phyloP scores from a whole-genome alignment of 2,797 vertebrate species.

The Strix occidentalis region DNA sequence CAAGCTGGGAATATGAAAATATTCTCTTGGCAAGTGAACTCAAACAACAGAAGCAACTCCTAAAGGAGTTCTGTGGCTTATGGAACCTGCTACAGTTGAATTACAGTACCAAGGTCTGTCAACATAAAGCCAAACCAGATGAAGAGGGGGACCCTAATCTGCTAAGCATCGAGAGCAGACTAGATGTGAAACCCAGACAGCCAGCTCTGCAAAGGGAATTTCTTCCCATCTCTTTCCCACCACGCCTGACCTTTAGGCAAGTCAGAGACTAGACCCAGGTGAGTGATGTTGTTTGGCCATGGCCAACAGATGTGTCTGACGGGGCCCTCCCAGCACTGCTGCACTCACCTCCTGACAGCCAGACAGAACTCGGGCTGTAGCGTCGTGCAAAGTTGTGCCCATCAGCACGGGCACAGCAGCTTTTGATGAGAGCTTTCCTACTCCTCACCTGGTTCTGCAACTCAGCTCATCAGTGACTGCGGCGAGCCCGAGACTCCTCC shows the following conservation, averaged over 20 bases:
- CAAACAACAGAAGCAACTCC: no score
- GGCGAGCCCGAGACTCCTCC: neutral
- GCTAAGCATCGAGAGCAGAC: no score
- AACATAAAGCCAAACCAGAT: no score
- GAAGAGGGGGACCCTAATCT: no score
- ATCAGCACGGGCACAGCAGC: neutral
- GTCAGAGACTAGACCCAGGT: neutral
- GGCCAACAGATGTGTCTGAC: neutral
- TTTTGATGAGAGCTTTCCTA: neutral
- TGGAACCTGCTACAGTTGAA: no score
- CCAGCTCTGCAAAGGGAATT: neutral
- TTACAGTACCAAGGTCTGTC: no score
- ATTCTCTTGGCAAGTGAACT: no score
- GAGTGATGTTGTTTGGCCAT: neutral
- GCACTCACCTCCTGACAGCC: neutral
- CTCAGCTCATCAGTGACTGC: neutral
- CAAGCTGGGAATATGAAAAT: no score
- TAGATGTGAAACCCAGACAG: no score
- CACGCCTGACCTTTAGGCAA: neutral
- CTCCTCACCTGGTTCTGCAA: constrained; percentile 26
- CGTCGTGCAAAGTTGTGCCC: neutral
- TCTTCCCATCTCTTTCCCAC: neutral
- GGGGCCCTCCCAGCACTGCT: neutral
- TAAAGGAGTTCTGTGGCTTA: no score
- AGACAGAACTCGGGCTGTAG: neutral